phyloP scores from a whole-genome alignment of 2,888 invertebrate genomes.

The Orthonychiurus folsomi region DNA sequence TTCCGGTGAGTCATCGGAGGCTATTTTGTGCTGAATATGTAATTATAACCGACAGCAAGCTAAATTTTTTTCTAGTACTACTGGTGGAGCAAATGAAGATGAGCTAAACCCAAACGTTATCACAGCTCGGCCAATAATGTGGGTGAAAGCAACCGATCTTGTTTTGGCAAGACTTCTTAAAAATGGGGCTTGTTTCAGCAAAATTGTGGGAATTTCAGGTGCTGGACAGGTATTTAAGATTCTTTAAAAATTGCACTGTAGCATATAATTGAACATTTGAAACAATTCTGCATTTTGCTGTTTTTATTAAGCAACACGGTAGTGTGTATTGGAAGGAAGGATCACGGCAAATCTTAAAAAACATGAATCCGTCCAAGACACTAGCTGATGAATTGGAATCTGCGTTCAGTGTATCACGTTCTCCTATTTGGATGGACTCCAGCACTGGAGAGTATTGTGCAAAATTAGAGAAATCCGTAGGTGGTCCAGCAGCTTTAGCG shows the following conservation, averaged over 20 bases:
- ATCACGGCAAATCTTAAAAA: constrained; percentile 55
- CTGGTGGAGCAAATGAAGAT: constrained; percentile 21
- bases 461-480: constrained; percentile 69
- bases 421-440: constrained; percentile 96
- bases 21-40: constrained; percentile 31
- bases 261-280: too few relatives aligned
- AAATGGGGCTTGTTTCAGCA: constrained; percentile 71
- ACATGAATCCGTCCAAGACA: constrained; percentile 63
- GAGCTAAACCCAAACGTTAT: constrained; percentile 44
- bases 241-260: constrained; percentile 45
- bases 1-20: too few relatives aligned
- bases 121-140: constrained; percentile 79
- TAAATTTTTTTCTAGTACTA: constrained; percentile 17
- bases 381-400: constrained; percentile 73
- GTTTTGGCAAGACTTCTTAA: constrained; percentile 73
- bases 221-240: constrained; percentile 66
- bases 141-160: constrained; percentile 87
- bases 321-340: constrained; percentile 89
- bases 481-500: constrained; percentile 65
- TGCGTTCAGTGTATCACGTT: constrained; percentile 66
- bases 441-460: constrained; percentile 67
- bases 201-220: constrained; percentile 76
- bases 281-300: too few relatives aligned
- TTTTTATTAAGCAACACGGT: constrained; percentile 87
- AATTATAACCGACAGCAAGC: neutral